Percentiles rank a stretch among this genome's conserved stretches.
phyloP scores from a whole-genome alignment of 2,888 invertebrate genomes.

The Trachelus iudaicus region DNA sequence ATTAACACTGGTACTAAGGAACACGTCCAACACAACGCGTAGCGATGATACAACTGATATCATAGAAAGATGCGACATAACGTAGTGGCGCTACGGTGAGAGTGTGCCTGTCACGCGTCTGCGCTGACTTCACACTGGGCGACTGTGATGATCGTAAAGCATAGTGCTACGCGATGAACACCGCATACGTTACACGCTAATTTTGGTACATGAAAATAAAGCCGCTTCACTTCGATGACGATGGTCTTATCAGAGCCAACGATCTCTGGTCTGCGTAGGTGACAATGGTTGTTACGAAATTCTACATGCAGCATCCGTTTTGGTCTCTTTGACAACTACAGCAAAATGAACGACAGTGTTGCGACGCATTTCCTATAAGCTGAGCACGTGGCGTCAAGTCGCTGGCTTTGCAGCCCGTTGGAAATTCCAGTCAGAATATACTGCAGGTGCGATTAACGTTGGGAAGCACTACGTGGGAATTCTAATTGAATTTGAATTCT shows the following conservation, averaged over 20 bases:
- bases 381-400: not conserved
- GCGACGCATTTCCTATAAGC: not conserved
- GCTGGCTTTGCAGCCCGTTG: not conserved
- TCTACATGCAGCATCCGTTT: not conserved
- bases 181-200: not conserved
- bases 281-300: not conserved
- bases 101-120: not conserved
- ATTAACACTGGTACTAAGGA: not conserved
- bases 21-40: constrained; percentile 27
- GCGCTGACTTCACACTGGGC: not conserved
- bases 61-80: constrained; percentile 32
- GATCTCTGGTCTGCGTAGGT: not conserved
- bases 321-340: not conserved
- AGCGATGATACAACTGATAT: constrained; percentile 35
- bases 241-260: not conserved
- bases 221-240: not conserved
- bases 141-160: not conserved
- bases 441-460: not conserved
- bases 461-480: not conserved
- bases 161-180: not conserved
- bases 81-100: not conserved
- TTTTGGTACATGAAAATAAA: not conserved
- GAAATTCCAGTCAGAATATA: not conserved
- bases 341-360: not conserved
- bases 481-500: not conserved